Evolutionary conservation across 2,797 vertebrate genomes (phyloP).

Genomic region (Urocyon cinereoargenteus): DNA sequence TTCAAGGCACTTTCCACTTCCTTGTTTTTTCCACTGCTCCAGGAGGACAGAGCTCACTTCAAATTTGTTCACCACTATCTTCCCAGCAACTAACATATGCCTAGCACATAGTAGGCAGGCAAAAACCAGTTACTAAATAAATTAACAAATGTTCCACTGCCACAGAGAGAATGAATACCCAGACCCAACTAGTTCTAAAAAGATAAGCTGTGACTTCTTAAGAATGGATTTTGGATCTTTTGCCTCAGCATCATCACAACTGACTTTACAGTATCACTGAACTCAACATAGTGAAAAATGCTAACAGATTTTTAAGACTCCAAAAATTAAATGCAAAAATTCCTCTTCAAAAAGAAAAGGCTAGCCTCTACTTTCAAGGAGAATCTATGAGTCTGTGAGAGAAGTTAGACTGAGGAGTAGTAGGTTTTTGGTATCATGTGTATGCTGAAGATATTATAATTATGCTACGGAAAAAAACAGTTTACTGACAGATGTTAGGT

Average conservation of each 20-base stretch:
- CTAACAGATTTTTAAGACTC: neutral
- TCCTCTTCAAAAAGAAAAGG: neutral
- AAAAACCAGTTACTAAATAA: neutral
- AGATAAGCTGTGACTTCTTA: neutral
- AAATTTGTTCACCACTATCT: neutral
- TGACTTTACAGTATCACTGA: neutral
- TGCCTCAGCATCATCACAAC: neutral
- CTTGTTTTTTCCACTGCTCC: neutral
- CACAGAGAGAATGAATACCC: slow-evolving; percentile 14
- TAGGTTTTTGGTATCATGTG: neutral
- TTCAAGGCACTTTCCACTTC: neutral
- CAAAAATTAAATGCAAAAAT: slow-evolving; percentile 46
- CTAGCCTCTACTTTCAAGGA: neutral
- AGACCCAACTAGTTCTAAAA: neutral
- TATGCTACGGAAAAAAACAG: neutral
- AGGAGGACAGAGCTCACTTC: neutral
- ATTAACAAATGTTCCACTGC: neutral
- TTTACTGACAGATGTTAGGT: neutral
- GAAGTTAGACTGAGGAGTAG: neutral
- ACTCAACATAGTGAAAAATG: neutral
- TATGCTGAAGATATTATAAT: slow-evolving; percentile 30
- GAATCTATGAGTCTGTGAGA: neutral
- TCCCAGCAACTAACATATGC: neutral
- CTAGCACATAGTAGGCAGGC: neutral
- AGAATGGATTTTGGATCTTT: neutral